These are phyloP conservation scores for Drosophila leonis DNA, from an alignment of 2,888 invertebrate genomes.

Conservation along the genomic window DNA sequence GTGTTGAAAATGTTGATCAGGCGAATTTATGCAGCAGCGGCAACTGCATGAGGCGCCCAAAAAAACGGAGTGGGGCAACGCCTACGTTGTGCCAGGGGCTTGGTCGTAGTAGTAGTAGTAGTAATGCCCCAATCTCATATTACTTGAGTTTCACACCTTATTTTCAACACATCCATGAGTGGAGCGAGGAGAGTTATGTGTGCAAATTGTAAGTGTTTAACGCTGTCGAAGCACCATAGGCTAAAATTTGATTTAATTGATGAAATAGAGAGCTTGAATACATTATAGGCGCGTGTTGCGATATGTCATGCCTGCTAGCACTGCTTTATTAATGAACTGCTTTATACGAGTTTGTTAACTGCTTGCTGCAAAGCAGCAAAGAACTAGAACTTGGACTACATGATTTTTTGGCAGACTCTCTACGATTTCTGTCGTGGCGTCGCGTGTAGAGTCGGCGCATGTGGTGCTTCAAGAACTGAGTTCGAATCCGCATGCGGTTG, in stretches of 20 bases:
- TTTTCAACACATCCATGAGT: constrained; percentile 43
- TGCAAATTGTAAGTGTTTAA: constrained; percentile 33
- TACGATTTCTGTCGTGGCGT: constrained; percentile 23
- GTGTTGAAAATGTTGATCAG: constrained; percentile 66
- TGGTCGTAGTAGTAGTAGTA: not conserved
- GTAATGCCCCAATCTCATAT: constrained; percentile 17
- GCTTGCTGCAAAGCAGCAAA: constrained; percentile 22
- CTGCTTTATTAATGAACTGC: constrained; percentile 35
- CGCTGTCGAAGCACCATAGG: constrained; percentile 40
- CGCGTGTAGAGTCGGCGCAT: constrained; percentile 13
- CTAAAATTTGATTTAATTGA: constrained; percentile 63
- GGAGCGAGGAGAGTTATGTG: constrained; percentile 20
- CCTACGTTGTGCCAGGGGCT: constrained; percentile 45
- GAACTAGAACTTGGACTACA: constrained; percentile 8
- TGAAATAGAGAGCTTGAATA: constrained; percentile 33
- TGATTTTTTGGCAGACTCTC: fast-evolving
- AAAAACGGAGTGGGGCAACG: constrained; percentile 43
- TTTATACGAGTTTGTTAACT: constrained; percentile 6
- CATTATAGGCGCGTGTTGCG: not conserved
- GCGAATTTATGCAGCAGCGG: constrained; percentile 59
- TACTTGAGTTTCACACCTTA: constrained; percentile 67
- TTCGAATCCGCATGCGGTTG: constrained; percentile 29
- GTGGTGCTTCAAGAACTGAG: not conserved
- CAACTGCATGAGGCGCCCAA: constrained; percentile 17
- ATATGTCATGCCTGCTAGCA: not conserved